Conservation (phyloP, 2,797 vertebrate genomes). For the Alcedo quadribrachys region DNA sequence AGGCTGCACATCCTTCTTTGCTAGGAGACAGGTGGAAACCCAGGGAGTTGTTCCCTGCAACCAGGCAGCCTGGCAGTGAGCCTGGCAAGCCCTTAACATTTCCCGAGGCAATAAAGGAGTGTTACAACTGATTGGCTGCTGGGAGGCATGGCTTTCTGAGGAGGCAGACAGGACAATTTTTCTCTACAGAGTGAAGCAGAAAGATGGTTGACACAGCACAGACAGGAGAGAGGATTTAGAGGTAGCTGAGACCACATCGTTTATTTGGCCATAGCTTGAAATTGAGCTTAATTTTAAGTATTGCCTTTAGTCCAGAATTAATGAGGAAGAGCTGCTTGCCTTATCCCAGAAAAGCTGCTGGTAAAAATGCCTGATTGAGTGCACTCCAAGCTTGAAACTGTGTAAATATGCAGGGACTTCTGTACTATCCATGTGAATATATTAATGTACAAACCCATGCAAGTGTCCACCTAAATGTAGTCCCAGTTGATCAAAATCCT, state of each 20-base stretch:
- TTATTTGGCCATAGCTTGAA: not conserved
- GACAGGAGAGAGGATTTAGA: not conserved
- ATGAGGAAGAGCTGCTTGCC: not conserved
- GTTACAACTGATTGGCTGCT: not conserved
- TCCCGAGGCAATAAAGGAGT: not conserved
- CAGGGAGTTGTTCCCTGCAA: not conserved
- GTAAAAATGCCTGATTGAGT: not conserved
- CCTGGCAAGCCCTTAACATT: not conserved
- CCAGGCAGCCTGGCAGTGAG: not conserved
- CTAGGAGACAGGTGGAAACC: not conserved
- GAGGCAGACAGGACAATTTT: not conserved
- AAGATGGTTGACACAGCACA: not conserved
- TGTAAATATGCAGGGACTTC: not conserved
- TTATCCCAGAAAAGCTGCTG: not conserved
- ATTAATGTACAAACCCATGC: not conserved
- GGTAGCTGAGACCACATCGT: not conserved
- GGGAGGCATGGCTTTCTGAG: not conserved
- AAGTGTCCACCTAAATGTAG: not conserved
- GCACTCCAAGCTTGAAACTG: not conserved
- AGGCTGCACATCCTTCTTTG: not conserved
- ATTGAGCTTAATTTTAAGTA: not conserved
- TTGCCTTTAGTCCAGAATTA: not conserved
- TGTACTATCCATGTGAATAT: not conserved
- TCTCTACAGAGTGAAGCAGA: not conserved
- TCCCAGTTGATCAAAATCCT: not conserved